Conservation (phyloP, 2,113 vertebrate species). For the Scophthalmus maximus region DNA sequence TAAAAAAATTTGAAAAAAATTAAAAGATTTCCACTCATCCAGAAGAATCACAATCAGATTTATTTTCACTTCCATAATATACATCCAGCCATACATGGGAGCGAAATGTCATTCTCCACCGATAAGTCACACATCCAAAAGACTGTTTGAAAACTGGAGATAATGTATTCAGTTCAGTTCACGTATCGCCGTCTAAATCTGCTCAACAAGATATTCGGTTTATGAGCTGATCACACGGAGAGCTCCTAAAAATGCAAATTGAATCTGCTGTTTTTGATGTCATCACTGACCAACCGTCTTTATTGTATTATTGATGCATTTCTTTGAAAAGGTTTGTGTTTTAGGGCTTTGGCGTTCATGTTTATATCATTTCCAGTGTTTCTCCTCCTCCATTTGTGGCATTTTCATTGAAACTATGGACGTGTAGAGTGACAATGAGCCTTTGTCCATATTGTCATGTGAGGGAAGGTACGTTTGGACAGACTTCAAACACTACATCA, state of each 20-base stretch:
- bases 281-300: constrained; percentile 7
- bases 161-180: constrained; percentile 24
- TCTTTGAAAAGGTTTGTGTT: not conserved
- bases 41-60: constrained; percentile 13
- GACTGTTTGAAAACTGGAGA: constrained; percentile 9
- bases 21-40: too few relatives aligned
- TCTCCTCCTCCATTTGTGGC: constrained; percentile 34
- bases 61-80: not conserved
- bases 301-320: constrained; percentile 20
- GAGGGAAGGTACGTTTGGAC: constrained; percentile 46
- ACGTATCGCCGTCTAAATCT: constrained; percentile 29
- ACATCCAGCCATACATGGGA: not conserved
- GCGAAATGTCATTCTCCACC: too few relatives aligned
- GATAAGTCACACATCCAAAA: too few relatives aligned
- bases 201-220: not conserved
- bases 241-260: constrained; percentile 17
- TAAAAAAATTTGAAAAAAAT: not conserved
- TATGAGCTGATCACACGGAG: constrained; percentile 2
- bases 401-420: constrained; percentile 22
- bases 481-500: constrained; percentile 60
- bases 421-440: constrained; percentile 30
- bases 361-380: constrained; percentile 31
- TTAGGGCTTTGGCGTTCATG: constrained; percentile 35
- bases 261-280: constrained; percentile 14
- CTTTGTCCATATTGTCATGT: constrained; percentile 34